Percentiles rank a stretch among this genome's conserved stretches.
Evolutionary conservation across 2,113 vertebrate species (phyloP).

Genomic region (Carassius carassius): DNA sequence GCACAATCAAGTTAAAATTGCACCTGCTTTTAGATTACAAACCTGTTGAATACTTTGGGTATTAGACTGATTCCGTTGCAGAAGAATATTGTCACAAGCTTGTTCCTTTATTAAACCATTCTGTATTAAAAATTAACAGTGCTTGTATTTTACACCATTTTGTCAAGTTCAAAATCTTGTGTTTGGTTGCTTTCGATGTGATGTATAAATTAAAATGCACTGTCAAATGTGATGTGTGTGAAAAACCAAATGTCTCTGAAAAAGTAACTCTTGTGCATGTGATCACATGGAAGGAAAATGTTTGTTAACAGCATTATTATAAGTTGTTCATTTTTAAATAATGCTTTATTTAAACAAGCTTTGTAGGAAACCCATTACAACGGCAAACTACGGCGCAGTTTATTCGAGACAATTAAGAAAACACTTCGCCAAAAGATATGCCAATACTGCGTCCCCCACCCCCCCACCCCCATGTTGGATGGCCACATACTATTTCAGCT

Average conservation of each 20-base stretch:
- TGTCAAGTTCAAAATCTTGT: not conserved
- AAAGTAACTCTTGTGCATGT: not conserved
- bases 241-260: not conserved
- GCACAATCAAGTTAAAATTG: no score
- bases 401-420: conserved; percentile 34
- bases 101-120: not conserved
- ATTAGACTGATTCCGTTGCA: not conserved
- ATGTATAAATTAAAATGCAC: conserved; percentile 37
- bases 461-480: conserved; percentile 17
- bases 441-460: not conserved
- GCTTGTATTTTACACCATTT: not conserved
- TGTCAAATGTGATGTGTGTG: not conserved
- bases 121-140: not conserved
- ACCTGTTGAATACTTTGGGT: no score
- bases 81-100: not conserved
- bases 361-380: conserved; percentile 52
- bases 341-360: conserved; percentile 65
- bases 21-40: no score
- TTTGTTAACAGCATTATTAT: not conserved
- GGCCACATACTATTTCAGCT: conserved; percentile 36
- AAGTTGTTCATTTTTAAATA: conserved; percentile 57
- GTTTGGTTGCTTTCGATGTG: conserved; percentile 4
- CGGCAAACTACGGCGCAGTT: conserved; percentile 43
- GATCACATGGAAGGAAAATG: not conserved
- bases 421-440: conserved; percentile 12